Evolutionary conservation across 2,113 vertebrate species (phyloP).

Genomic region (Dipodomys ordii): DNA sequence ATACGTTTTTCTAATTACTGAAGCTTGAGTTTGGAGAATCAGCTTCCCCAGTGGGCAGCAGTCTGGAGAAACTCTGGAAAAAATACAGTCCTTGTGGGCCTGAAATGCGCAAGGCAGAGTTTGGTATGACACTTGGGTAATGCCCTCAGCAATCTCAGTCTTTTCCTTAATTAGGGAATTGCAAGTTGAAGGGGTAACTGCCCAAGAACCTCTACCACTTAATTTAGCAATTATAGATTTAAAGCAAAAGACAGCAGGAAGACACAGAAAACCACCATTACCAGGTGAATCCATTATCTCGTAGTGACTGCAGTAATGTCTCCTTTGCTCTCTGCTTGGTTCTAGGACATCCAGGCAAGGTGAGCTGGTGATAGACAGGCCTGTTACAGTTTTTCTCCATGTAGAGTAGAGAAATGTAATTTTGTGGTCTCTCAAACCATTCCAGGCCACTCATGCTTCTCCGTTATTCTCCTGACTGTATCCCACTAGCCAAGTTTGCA

Average conservation of each 20-base stretch:
- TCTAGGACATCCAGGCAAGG: not conserved
- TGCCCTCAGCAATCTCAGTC: not conserved
- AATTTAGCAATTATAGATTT: not conserved
- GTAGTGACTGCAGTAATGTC: not conserved
- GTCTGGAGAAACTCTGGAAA: not conserved
- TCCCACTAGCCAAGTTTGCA: constrained; percentile 50
- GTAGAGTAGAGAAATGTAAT: constrained; percentile 3
- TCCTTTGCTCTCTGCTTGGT: not conserved
- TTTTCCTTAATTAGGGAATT: not conserved
- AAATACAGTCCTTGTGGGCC: not conserved
- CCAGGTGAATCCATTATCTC: not conserved
- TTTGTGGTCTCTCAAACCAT: constrained; percentile 28
- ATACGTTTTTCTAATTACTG: constrained; percentile 68
- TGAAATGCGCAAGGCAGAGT: not conserved
- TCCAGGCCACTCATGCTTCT: not conserved
- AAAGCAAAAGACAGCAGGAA: not conserved
- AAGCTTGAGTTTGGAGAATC: constrained; percentile 38
- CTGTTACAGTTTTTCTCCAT: not conserved
- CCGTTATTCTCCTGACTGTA: not conserved
- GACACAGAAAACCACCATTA: not conserved
- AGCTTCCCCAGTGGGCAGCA: not conserved
- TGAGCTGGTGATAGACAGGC: not conserved
- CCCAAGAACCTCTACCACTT: not conserved
- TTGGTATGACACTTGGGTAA: not conserved
- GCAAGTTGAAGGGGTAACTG: not conserved